Evolutionary conservation across 1,140 invertebrate genomes (phyloP).

Genomic region (Protaetia brevitarsis): DNA sequence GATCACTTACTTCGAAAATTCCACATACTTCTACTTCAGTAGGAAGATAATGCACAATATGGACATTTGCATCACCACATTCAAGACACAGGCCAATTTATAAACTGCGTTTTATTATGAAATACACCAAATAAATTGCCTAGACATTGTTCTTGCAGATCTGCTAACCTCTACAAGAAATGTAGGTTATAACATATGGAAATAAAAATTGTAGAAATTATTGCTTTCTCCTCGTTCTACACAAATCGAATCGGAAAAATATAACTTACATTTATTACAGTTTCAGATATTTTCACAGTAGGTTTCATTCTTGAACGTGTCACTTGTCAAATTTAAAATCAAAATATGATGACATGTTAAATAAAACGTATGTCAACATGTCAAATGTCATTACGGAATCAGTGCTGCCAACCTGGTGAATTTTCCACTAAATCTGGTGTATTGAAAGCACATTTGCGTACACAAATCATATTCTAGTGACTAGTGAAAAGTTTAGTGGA

Average conservation of each 20-base stretch:
- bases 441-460: too few relatives aligned
- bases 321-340: slow-evolving; percentile 23
- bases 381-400: background rate
- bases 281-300: slow-evolving; percentile 51
- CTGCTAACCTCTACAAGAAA: slow-evolving; percentile 56
- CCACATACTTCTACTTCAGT: slow-evolving; percentile 73
- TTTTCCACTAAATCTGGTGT: too few relatives aligned
- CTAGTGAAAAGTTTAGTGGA: too few relatives aligned
- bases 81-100: slow-evolving; percentile 64
- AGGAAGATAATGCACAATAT: slow-evolving; percentile 60
- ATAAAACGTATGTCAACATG: too few relatives aligned
- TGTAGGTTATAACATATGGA: slow-evolving; percentile 28
- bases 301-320: slow-evolving; percentile 46
- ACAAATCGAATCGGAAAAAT: background rate
- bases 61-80: slow-evolving; percentile 53
- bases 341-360: too few relatives aligned
- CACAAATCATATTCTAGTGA: too few relatives aligned
- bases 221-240: background rate
- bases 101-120: slow-evolving; percentile 64
- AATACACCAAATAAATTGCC: slow-evolving; percentile 72
- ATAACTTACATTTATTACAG: slow-evolving; percentile 48
- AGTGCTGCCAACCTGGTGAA: background rate
- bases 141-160: slow-evolving; percentile 55
- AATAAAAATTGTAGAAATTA: background rate
- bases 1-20: slow-evolving; percentile 61